phyloP scores from a whole-genome alignment of 2,888 invertebrate species.

The Gymnoscelis rufifasciata region DNA sequence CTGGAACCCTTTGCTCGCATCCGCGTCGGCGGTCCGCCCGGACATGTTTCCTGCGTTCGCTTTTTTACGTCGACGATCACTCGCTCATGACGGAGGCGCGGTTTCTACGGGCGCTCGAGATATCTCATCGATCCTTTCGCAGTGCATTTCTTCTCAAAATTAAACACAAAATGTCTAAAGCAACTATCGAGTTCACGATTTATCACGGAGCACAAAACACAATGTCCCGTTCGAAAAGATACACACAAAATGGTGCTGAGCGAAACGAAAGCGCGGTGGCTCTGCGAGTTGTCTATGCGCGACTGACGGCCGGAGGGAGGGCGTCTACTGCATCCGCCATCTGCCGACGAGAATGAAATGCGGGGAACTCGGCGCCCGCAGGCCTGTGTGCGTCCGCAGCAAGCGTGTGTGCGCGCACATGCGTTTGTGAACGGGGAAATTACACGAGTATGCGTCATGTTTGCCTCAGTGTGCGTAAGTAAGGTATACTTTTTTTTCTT shows the following conservation, averaged over 20 bases:
- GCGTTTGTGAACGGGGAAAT: conserved; percentile 47
- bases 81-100: conserved; percentile 78
- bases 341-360: conserved; percentile 78
- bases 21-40: conserved; percentile 76
- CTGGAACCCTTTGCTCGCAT: conserved; percentile 76
- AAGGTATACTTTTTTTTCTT: conserved; percentile 58
- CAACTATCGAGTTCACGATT: conserved; percentile 57
- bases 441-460: conserved; percentile 52
- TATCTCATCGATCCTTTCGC: conserved; percentile 71
- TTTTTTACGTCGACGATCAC: conserved; percentile 77
- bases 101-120: conserved; percentile 75
- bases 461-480: conserved; percentile 55
- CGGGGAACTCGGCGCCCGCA: conserved; percentile 58
- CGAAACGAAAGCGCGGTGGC: conserved; percentile 61
- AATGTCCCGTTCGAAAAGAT: conserved; percentile 76
- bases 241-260: conserved; percentile 76
- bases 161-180: conserved; percentile 56
- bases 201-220: conserved; percentile 76
- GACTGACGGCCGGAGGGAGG: conserved; percentile 71
- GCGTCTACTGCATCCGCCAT: conserved; percentile 78
- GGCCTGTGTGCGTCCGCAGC: conserved; percentile 45
- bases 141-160: conserved; percentile 63
- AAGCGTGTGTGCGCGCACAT: conserved; percentile 41
- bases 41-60: conserved; percentile 78
- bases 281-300: conserved; percentile 75